phyloP scores from a whole-genome alignment of 2,797 vertebrate genomes.

The Myoxocephalus aenaeus region DNA sequence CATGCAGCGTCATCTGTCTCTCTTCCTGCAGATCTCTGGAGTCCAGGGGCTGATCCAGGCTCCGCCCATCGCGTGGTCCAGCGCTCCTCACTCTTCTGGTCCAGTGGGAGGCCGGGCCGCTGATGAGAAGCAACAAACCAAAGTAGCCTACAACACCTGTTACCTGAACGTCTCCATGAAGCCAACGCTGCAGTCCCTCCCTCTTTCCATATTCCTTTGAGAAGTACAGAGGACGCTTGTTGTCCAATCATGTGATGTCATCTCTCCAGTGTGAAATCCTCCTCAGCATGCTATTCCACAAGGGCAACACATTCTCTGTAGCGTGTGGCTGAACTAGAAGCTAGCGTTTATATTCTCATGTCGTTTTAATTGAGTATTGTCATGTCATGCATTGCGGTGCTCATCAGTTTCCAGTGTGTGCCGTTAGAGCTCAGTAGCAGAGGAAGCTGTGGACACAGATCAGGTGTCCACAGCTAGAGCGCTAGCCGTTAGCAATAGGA shows the following conservation, averaged over 20 bases:
- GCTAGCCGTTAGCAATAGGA: constrained; percentile 35
- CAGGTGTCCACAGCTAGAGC: constrained; percentile 30
- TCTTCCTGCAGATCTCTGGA: constrained; percentile 87
- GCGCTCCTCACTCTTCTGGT: constrained; percentile 59
- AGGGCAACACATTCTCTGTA: constrained; percentile 8
- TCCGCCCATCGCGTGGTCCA: constrained; percentile 50
- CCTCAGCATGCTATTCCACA: constrained; percentile 23
- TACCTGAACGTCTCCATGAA: constrained; percentile 65
- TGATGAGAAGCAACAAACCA: constrained; percentile 64
- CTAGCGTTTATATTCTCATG: constrained; percentile 14
- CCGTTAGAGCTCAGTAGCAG: constrained; percentile 18
- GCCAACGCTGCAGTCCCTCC: constrained; percentile 40
- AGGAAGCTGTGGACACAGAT: constrained; percentile 3
- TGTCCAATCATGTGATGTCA: constrained; percentile 34
- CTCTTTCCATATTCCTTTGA: constrained; percentile 27
- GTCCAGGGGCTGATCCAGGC: constrained; percentile 81
- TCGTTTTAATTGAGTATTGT: constrained; percentile 23
- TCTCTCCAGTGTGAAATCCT: constrained; percentile 11
- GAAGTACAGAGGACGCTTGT: constrained; percentile 33
- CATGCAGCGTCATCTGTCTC: constrained; percentile 1
- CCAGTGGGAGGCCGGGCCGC: constrained; percentile 64
- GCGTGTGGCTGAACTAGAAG: constrained; percentile 29
- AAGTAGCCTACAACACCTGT: constrained; percentile 73
- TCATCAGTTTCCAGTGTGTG: constrained; percentile 22
- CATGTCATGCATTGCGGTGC: neutral